Percentiles rank a stretch among this genome's conserved stretches.
These are phyloP conservation scores for Salpingus planirostris DNA, from an alignment of 2,888 invertebrate genomes.

Conservation along the genomic window DNA sequence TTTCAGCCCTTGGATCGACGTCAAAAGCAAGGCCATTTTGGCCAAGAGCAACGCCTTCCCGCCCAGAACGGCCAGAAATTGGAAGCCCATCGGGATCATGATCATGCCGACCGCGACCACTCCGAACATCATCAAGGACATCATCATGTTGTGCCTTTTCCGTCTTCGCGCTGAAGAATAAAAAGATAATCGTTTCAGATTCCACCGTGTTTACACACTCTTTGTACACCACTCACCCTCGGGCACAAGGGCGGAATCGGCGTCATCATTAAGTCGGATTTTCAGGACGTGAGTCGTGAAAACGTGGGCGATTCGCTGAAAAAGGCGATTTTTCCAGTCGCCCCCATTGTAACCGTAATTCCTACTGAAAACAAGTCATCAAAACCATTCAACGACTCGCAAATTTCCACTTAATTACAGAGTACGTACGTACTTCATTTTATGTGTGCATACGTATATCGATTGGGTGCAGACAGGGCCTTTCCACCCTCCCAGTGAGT, in stretches of 20 bases:
- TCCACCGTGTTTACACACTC: too few species aligned
- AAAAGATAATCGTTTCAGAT: not conserved
- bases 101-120: slow-evolving; percentile 68
- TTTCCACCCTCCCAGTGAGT: too few species aligned
- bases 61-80: slow-evolving; percentile 71
- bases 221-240: too few species aligned
- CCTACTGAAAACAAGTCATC: too few species aligned
- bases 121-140: slow-evolving; percentile 73
- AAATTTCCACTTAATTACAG: too few species aligned
- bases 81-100: slow-evolving; percentile 73
- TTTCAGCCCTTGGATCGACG: slow-evolving; percentile 72
- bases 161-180: not conserved
- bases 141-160: slow-evolving; percentile 39
- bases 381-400: too few species aligned
- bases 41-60: slow-evolving; percentile 73
- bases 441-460: too few species aligned
- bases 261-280: slow-evolving; percentile 46
- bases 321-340: slow-evolving; percentile 54
- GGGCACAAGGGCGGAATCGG: slow-evolving; percentile 5
- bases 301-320: slow-evolving; percentile 48
- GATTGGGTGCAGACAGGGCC: too few species aligned
- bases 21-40: slow-evolving; percentile 71
- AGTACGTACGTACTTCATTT: too few species aligned
- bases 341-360: too few species aligned
- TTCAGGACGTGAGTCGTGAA: slow-evolving; percentile 59